phyloP scores from a whole-genome alignment of 23 tunicate genomes.

The Pegea sp. region DNA sequence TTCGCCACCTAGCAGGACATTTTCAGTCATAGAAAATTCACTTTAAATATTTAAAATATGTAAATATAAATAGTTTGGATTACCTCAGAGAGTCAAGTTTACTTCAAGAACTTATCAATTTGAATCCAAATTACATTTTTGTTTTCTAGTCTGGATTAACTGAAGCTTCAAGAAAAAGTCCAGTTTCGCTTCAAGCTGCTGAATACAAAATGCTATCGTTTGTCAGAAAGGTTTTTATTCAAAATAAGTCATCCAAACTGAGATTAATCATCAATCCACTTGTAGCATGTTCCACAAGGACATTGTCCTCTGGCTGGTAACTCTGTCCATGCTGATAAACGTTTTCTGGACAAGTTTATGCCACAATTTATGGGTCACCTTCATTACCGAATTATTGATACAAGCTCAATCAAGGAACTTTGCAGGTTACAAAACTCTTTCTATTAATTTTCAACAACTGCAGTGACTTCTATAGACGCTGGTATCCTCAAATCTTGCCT shows the following conservation, averaged over 20 bases:
- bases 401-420: conserved; percentile 77
- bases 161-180: conserved; percentile 47
- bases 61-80: too few relatives aligned
- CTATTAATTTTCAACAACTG: too few relatives aligned
- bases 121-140: too few relatives aligned
- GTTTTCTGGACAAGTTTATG: conserved; percentile 69
- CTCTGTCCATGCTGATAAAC: conserved; percentile 64
- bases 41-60: too few relatives aligned
- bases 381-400: conserved; percentile 76
- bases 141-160: conserved; percentile 51
- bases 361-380: conserved; percentile 37
- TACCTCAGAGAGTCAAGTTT: too few relatives aligned
- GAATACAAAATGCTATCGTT: conserved; percentile 43
- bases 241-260: conserved; percentile 1
- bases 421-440: too few relatives aligned
- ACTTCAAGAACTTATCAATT: too few relatives aligned
- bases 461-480: conserved; percentile 44
- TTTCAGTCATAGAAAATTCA: too few relatives aligned
- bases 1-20: too few relatives aligned
- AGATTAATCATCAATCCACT: neutral
- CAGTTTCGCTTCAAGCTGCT: conserved; percentile 20
- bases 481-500: conserved; percentile 51
- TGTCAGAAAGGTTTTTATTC: conserved; percentile 5
- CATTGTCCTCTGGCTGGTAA: conserved; percentile 83
- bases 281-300: conserved; percentile 15